These are phyloP conservation scores for Chrysocyon brachyurus DNA, from an alignment of 2,797 vertebrate species.

Conservation along the genomic window DNA sequence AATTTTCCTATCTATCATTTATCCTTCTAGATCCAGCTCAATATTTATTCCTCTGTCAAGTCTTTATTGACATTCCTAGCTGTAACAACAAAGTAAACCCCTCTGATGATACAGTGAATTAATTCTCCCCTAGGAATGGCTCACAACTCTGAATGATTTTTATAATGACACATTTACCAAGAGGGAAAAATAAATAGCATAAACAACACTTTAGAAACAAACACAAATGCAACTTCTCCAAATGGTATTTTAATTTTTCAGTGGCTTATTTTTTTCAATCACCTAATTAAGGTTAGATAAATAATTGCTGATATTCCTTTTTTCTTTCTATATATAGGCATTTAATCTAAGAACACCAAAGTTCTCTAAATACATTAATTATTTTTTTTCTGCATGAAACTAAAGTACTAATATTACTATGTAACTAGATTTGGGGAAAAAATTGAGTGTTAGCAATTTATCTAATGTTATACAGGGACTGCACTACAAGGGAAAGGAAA, in stretches of 20 bases:
- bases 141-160: slow-evolving; percentile 2
- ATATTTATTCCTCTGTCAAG: background rate
- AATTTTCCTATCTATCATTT: background rate
- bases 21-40: background rate
- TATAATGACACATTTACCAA: slow-evolving; percentile 54
- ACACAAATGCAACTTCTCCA: slow-evolving; percentile 58
- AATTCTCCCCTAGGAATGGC: background rate
- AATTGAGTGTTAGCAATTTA: background rate
- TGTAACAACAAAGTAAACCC: background rate
- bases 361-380: slow-evolving; percentile 30
- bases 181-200: background rate
- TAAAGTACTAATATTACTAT: background rate
- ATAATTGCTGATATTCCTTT: slow-evolving; percentile 72
- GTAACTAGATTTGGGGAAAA: background rate
- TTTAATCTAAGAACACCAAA: slow-evolving; percentile 69
- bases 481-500: background rate
- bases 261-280: slow-evolving; percentile 72
- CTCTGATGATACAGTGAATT: slow-evolving; percentile 34
- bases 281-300: slow-evolving; percentile 75
- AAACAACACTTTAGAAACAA: slow-evolving; percentile 48
- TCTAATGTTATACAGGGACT: background rate
- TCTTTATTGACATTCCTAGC: background rate
- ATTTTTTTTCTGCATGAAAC: slow-evolving; percentile 37
- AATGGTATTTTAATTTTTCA: slow-evolving; percentile 54
- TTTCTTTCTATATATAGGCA: slow-evolving; percentile 60